Conservation (phyloP, 2,888 invertebrate species). For the Papilio elwesi region DNA sequence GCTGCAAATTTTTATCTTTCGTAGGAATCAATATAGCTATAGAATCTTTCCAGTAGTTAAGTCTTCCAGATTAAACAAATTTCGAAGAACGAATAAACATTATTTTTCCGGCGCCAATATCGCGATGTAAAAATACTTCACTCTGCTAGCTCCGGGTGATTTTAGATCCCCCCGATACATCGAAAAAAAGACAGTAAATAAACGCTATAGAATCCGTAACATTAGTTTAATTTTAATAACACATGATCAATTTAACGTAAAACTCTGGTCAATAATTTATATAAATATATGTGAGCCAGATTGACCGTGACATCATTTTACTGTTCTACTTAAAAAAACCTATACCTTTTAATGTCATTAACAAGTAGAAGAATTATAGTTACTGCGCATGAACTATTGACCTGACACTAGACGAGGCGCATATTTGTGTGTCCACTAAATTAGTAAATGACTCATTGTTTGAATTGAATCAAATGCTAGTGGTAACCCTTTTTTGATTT, state of each 20-base stretch:
- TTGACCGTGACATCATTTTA: constrained; percentile 75
- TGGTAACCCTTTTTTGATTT: neutral
- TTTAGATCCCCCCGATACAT: too few relatives aligned
- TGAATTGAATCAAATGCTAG: constrained; percentile 43
- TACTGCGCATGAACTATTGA: constrained; percentile 78
- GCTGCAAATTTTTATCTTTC: too few relatives aligned
- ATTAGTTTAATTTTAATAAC: too few relatives aligned
- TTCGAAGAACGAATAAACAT: too few relatives aligned
- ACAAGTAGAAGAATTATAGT: constrained; percentile 76
- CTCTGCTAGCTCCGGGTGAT: too few relatives aligned
- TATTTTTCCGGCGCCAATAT: too few relatives aligned
- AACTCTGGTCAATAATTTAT: constrained; percentile 57
- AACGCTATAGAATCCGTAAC: too few relatives aligned
- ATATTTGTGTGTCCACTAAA: constrained; percentile 43
- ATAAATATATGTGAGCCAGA: constrained; percentile 72
- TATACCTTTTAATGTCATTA: constrained; percentile 63
- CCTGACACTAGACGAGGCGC: constrained; percentile 67
- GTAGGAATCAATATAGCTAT: too few relatives aligned
- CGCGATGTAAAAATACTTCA: too few relatives aligned
- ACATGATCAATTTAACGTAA: constrained; percentile 45
- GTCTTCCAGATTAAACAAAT: too few relatives aligned
- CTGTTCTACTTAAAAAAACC: constrained; percentile 65
- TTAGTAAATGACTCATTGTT: constrained; percentile 64
- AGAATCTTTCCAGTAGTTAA: too few relatives aligned
- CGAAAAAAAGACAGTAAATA: too few relatives aligned